Conservation (phyloP, 2,888 invertebrate species). For the Cataglyphis albicans region DNA sequence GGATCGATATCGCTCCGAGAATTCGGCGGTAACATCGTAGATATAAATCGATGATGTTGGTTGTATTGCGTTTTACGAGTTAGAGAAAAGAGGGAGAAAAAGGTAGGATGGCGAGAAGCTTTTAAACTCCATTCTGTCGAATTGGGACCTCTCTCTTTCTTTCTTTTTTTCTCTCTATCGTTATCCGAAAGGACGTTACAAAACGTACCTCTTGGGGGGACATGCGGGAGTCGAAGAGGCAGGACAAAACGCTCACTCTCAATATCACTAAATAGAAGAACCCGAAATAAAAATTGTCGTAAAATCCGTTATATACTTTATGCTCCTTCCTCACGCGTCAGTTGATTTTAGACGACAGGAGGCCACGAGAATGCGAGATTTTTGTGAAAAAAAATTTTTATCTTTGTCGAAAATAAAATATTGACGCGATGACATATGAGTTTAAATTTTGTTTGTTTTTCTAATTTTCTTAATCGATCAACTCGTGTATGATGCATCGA, state of each 20-base stretch:
- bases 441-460: conserved; percentile 45
- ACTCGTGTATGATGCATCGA: not conserved
- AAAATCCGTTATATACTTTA: conserved; percentile 61
- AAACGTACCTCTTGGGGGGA: not conserved
- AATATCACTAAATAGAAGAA: conserved; percentile 47
- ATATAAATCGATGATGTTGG: conserved; percentile 37
- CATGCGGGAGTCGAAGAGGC: conserved; percentile 8
- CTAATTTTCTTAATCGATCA: conserved; percentile 41
- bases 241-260: conserved; percentile 49
- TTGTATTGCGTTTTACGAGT: conserved; percentile 61
- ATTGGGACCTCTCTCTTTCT: conserved; percentile 14
- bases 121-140: conserved; percentile 55
- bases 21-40: conserved; percentile 16
- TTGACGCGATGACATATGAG: conserved; percentile 12
- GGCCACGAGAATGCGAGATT: conserved; percentile 1
- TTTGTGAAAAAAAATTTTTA: conserved; percentile 35
- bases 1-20: conserved; percentile 7
- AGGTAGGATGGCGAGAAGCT: conserved; percentile 46
- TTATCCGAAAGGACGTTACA: conserved; percentile 16
- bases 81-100: not conserved
- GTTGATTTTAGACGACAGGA: conserved; percentile 38
- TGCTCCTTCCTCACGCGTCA: conserved; percentile 19
- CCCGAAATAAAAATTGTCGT: conserved; percentile 74
- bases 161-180: conserved; percentile 38
- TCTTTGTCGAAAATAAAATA: conserved; percentile 29